Evolutionary conservation across 1,140 invertebrate genomes (phyloP).

Genomic region (Rhopalosiphum maidis): DNA sequence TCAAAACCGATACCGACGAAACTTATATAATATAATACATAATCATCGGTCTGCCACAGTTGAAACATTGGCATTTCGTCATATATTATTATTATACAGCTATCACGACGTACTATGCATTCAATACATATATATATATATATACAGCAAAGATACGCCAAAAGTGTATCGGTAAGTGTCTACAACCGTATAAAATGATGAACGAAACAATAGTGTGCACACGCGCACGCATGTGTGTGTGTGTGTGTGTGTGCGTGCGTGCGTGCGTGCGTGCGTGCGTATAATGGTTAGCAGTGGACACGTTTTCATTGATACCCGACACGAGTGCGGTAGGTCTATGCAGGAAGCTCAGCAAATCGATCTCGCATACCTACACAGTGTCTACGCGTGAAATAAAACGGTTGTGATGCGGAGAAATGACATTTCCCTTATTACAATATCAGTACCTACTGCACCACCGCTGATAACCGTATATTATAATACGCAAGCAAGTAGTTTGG

Average conservation of each 20-base stretch:
- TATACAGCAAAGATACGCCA: background rate
- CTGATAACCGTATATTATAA: background rate
- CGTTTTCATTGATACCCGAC: constrained; percentile 30
- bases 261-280: no score
- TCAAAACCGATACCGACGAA: no score
- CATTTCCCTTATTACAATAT: background rate
- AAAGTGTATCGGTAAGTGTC: background rate
- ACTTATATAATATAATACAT: no score
- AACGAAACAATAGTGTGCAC: background rate
- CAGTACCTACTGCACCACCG: background rate
- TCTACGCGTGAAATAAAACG: background rate
- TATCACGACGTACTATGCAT: no score
- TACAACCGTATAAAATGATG: background rate
- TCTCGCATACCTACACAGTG: background rate
- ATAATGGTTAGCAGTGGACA: background rate
- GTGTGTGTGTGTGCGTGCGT: background rate
- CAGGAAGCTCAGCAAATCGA: background rate
- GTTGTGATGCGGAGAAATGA: background rate
- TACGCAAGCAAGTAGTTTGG: no score
- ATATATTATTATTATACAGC: no score
- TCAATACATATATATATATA: no score
- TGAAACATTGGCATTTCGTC: no score
- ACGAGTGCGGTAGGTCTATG: background rate
- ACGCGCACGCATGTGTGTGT: background rate
- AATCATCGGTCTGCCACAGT: no score